Base-by-base conservation (phyloP, 2,888 invertebrate species). In the Meteorus cinctellus region DNA sequence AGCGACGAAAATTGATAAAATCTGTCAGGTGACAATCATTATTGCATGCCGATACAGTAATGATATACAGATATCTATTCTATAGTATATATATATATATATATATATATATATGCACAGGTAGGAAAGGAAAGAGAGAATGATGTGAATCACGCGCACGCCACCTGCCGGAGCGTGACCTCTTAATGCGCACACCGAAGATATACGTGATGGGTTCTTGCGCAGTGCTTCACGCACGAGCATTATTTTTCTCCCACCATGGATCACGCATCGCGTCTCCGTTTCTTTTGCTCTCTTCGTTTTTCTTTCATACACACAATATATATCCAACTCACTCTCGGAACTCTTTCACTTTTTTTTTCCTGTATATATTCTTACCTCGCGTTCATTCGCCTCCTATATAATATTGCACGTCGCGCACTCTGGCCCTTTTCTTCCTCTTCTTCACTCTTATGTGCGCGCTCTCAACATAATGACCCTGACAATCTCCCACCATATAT, bases 141-240 rank as follows among this genome's bases (percentile, higher is more conserved):
- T 48, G 83, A 84, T 84, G 84, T 86, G 85, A 86, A 86, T 86
- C 87, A 86, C 86, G 86, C 82, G 85, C 82, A 82, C 82, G 80
- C 86, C 86, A 87, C 86, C 86, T 87, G 86, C 87, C 87, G 84
- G 87, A 85, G 84, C 86, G 85, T 84, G 87, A 87, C 86, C 86
- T 85, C 86, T 86, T 86, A 84, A 86, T 86, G 85, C 80, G 82
- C 83, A 81, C 82, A 81, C 82, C 82, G 78, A 77, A 55, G 75
- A 77, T 76, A 78, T 70, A 77, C 76, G 73, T 75, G 76, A 73
- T 77, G 48, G 60, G 72, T 68, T 55, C 55, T 55, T 55, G 55
- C 55, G 55, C 55, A 55, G 55, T 55, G 19, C 45, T 62, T 55
- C 72, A 68, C 72, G 65, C 75, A 63, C 24, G 69, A 70, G 72